These are phyloP conservation scores for Nerophis lumbriciformis DNA, from an alignment of 2,113 vertebrate genomes.

Conservation along the genomic window DNA sequence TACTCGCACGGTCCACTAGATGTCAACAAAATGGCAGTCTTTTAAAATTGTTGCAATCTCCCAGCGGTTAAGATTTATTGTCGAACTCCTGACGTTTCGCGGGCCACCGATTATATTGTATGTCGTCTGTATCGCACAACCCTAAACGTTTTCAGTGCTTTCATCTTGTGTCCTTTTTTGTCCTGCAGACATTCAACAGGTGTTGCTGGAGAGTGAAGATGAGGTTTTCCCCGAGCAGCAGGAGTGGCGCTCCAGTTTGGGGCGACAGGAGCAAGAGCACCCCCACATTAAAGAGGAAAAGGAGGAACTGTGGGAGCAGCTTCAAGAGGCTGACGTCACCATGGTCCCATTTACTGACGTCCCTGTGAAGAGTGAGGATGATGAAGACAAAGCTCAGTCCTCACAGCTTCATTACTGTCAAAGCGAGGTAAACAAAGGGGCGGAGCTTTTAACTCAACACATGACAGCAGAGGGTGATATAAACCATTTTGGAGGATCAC, in stretches of 20 bases:
- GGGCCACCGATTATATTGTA: too few species aligned
- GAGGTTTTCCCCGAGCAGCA: not conserved
- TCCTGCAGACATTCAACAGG: not conserved
- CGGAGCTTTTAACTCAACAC: too few species aligned
- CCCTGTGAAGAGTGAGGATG: slow-evolving; percentile 1
- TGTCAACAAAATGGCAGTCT: too few species aligned
- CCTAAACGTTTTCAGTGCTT: too few species aligned
- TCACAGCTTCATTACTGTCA: not conserved
- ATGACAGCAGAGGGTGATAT: not conserved
- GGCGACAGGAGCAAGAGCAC: not conserved
- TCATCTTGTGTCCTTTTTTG: not conserved
- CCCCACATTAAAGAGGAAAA: slow-evolving; percentile 1
- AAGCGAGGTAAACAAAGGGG: not conserved
- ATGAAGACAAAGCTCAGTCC: not conserved
- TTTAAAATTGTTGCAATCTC: too few species aligned
- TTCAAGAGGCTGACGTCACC: not conserved
- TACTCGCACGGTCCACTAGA: too few species aligned
- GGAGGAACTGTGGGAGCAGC: not conserved
- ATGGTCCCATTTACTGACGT: not conserved
- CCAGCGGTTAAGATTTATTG: too few species aligned
- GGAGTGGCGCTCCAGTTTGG: not conserved
- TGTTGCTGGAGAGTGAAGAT: not conserved
- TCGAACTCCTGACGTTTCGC: too few species aligned
- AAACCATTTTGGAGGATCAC: not conserved
- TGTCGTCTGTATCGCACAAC: too few species aligned